Evolutionary conservation across 2,888 invertebrate species (phyloP), one percentile per base, ranked within the genome.

Genomic region (Platerodrilus igneus): DNA sequence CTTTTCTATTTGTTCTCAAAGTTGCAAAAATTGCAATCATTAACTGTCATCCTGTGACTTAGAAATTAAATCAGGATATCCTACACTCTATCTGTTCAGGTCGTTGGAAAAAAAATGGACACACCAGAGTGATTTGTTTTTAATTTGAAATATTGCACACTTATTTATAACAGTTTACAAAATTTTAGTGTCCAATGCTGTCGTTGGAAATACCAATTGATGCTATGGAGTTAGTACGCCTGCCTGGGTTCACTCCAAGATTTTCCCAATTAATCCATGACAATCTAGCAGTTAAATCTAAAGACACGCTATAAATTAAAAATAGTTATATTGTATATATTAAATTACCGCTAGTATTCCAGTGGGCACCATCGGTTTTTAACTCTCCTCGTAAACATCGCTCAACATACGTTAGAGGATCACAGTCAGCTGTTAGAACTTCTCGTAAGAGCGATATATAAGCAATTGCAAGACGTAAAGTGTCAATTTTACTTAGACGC

Each of bases 241-340:
- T 74, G 40, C 87, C 88, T 2, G 92, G 92, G 63, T 87, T 90
- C 3, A 96, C 92, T 1, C 97, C 97, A 1, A 99, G 76, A 63
- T 93, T 94, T 67, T 95, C 93, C 97, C 97, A 99, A 63, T 96
- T 95, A 56, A 99, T 96, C 97, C 97, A 99, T 0, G 94, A 94
- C 16, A 99, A 73, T 37, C 97, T 76, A 0, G 97, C 96, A 1
- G 96, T 94, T 52, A 99, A 72, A 78, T 97, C 97, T 97, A n/a
- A n/a, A n/a, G n/a, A n/a, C n/a, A n/a, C n/a, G 72, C 2, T 65
- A 70, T 37, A 42, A 45, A 42, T 44, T 0, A 11, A 15, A 11
- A 11, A 8, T n/a, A 31, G 8, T 14, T 10, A 18, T 19, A 47
- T 4, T 3, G 5, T 7, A 11, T 25, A 27, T 21, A 17, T 4